phyloP scores from a whole-genome alignment of 2,888 invertebrate species.

The Pristionchus entomophagus region DNA sequence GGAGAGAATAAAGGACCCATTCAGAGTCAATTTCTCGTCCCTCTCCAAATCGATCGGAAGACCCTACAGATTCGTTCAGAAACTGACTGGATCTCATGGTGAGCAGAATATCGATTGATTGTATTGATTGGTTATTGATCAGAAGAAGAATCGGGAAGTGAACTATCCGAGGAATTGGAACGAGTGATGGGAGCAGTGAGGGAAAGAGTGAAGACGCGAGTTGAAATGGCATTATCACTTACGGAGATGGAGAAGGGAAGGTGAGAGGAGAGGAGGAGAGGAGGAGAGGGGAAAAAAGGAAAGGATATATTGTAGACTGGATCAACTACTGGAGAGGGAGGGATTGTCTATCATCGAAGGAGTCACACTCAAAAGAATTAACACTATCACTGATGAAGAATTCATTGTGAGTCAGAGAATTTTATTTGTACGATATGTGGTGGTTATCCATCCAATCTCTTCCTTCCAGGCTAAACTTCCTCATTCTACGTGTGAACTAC shows the following conservation, averaged over 20 bases:
- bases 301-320: neutral
- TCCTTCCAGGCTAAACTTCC: neutral
- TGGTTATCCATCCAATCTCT: neutral
- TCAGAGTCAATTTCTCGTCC: constrained; percentile 54
- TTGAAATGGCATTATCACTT: neutral
- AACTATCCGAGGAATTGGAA: constrained; percentile 54
- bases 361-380: neutral
- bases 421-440: too few species aligned
- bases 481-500: neutral
- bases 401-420: neutral
- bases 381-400: constrained; percentile 19
- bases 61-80: constrained; percentile 57
- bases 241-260: constrained; percentile 32
- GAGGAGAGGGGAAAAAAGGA: neutral
- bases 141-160: constrained; percentile 41
- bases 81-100: constrained; percentile 51
- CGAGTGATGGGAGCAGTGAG: constrained; percentile 51
- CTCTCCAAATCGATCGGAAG: constrained; percentile 52
- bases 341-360: neutral
- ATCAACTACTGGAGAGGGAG: constrained; percentile 5
- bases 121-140: neutral
- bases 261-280: constrained; percentile 8
- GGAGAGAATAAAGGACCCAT: too few species aligned
- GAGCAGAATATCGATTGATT: neutral
- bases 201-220: constrained; percentile 50